Evolutionary conservation across 2,113 vertebrate genomes (phyloP), one percentile per base, ranked within the genome.

Genomic region (Myxocyprinus asiaticus): DNA sequence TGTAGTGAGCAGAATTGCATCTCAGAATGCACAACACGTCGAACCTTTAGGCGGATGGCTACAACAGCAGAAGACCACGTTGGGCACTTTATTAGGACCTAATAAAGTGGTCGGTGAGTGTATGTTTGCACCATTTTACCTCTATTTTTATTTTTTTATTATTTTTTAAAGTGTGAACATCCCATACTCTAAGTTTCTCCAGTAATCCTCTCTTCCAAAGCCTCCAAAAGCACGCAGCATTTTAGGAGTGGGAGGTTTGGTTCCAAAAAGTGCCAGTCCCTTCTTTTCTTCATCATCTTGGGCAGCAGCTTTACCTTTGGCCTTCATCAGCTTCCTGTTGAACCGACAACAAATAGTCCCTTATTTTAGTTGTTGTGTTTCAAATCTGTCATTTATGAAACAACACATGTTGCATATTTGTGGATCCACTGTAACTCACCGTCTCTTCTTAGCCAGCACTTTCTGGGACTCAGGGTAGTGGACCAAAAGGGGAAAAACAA

Each of bases 381-480:
- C 1, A 58, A 56, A 71, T 33, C 22, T 33, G 22, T 62, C n/a
- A 4, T 42, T 33, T 43, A 51, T 63, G 53, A 58, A 71, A 43
- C 33, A 7, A 22, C 7, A 2, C 14, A 44, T 17, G 2, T 12
- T 22, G 66, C 47, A 12, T 12, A 10, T 14, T 50, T 12, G 67
- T 22, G 45, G 22, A 61, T 22, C 7, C 17, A 42, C 9, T 8
- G 6, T 10, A 56, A 47, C 89, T 45, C 89, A 96, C 94, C 89
- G 94, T 74, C 95, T 96, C 91, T 99, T 99, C 87, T 93, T 95
- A 89, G 91, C 94, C 83, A 99, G 91, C 9, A 98, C 89, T 61
- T 94, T 98, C 88, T 98, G 94, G 48, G 96, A 97, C 78, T 98
- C 94, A 0, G 97, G 98, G 81, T 99, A 98, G 81, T 97, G 91